Evolutionary conservation across 2,113 vertebrate species (phyloP).

Genomic region (Malurus cyaneus): DNA sequence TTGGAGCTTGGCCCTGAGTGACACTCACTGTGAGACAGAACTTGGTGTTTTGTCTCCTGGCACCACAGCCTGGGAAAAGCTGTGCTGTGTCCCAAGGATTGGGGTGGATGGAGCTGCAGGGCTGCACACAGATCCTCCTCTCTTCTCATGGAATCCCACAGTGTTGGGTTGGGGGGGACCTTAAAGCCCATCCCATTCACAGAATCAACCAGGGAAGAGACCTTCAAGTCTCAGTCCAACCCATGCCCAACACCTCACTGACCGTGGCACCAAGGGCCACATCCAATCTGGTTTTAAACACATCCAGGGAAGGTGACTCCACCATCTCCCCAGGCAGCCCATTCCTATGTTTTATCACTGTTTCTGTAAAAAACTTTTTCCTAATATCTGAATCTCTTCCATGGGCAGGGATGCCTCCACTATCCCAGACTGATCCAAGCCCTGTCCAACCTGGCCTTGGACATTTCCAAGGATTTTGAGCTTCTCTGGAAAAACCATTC

Average conservation of each 20-base stretch:
- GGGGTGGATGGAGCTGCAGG: background rate
- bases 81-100: background rate
- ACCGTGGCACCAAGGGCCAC: too few relatives aligned
- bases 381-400: background rate
- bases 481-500: background rate
- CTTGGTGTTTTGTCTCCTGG: background rate
- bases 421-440: background rate
- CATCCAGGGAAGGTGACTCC: too few relatives aligned
- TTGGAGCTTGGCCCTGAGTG: background rate
- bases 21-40: background rate
- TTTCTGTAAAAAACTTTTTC: too few relatives aligned
- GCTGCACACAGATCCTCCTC: background rate
- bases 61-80: accelerated
- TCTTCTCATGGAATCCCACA: background rate
- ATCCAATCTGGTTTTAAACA: too few relatives aligned
- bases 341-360: too few relatives aligned
- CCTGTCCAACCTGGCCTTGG: accelerated
- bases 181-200: background rate
- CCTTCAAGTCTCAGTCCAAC: too few relatives aligned
- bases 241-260: too few relatives aligned
- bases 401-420: background rate
- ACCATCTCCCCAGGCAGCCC: too few relatives aligned
- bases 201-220: too few relatives aligned
- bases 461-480: background rate
- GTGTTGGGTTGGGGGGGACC: background rate